Percentiles rank a stretch among this genome's conserved stretches.
These are phyloP conservation scores for Pterobdella sp. DNA, from an alignment of 2,888 invertebrate genomes.

Conservation along the genomic window DNA sequence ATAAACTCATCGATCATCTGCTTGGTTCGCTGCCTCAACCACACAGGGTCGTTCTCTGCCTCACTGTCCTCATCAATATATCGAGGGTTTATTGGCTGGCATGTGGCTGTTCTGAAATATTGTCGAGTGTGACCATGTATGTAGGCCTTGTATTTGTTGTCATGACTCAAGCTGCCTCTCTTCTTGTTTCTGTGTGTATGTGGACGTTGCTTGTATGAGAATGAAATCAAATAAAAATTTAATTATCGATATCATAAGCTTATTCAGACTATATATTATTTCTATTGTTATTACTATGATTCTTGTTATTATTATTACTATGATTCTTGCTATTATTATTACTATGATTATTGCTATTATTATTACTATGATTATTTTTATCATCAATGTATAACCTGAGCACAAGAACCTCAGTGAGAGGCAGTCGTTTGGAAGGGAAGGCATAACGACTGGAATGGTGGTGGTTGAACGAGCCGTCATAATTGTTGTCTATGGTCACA, in stretches of 20 bases:
- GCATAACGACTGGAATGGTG: neutral
- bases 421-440: neutral
- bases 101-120: slow-evolving; percentile 89
- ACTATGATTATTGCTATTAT: too few species aligned
- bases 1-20: slow-evolving; percentile 97
- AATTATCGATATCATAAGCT: too few species aligned
- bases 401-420: neutral
- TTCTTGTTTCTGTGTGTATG: neutral
- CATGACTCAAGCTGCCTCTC: neutral
- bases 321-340: too few species aligned
- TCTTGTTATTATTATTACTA: too few species aligned
- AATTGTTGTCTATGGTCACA: slow-evolving; percentile 86
- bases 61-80: slow-evolving; percentile 81
- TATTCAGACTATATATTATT: too few species aligned
- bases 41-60: slow-evolving; percentile 84
- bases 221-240: neutral
- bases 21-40: slow-evolving; percentile 62
- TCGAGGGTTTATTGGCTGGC: slow-evolving; percentile 84
- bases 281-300: too few species aligned
- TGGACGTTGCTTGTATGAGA: neutral
- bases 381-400: too few species aligned
- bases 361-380: too few species aligned
- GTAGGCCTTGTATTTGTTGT: slow-evolving; percentile 17
- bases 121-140: slow-evolving; percentile 35
- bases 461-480: slow-evolving; percentile 63